Conservation (phyloP, 1,140 invertebrate species). For the Bombus impatiens region DNA sequence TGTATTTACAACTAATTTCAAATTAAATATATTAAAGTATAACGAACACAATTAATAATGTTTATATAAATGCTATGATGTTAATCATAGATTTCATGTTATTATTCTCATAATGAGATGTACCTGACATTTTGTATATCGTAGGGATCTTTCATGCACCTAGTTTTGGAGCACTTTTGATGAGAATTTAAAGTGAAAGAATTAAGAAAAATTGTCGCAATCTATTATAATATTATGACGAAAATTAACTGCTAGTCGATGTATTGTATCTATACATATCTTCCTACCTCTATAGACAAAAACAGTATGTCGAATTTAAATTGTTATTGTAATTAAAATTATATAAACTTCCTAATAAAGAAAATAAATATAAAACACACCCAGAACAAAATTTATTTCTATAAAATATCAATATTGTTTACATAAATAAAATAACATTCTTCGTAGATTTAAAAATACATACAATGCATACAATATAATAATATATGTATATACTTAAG, state of each 20-base stretch:
- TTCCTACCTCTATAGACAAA: neutral
- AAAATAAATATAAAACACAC: neutral
- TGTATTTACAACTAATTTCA: neutral
- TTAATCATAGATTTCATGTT: neutral
- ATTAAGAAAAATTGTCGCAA: neutral
- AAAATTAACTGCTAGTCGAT: neutral
- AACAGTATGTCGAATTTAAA: neutral
- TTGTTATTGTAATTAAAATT: neutral
- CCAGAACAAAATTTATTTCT: too few relatives aligned
- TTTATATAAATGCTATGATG: neutral
- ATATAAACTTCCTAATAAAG: neutral
- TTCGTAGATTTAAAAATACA: too few relatives aligned
- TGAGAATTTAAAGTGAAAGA: neutral
- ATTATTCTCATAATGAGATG: neutral
- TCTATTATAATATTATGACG: neutral
- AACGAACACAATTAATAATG: neutral
- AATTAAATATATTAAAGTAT: neutral
- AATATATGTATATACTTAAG: too few relatives aligned
- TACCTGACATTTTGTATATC: conserved; percentile 6
- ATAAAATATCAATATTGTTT: too few relatives aligned
- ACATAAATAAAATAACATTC: too few relatives aligned
- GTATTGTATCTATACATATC: neutral
- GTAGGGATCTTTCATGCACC: too few relatives aligned
- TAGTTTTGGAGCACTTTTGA: neutral
- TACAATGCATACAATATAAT: too few relatives aligned